Evolutionary conservation across 2,113 vertebrate species (phyloP).

Genomic region (Siniperca knerii): DNA sequence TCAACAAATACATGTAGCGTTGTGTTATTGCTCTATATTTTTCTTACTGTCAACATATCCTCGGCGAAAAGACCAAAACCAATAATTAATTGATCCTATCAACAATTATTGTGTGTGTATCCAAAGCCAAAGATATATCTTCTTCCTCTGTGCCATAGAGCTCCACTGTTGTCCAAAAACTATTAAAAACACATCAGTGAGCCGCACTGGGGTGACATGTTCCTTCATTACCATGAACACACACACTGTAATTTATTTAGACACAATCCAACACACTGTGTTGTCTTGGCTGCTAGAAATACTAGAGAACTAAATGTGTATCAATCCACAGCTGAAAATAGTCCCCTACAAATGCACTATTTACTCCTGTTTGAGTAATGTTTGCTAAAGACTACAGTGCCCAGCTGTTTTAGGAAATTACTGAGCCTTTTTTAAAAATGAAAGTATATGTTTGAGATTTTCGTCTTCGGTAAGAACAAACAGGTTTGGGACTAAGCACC

Average conservation of each 20-base stretch:
- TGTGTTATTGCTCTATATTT: background rate
- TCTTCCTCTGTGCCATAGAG: background rate
- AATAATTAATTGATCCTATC: too few relatives aligned
- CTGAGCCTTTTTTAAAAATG: background rate
- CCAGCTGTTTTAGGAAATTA: background rate
- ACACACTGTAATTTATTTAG: too few relatives aligned
- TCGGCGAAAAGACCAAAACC: background rate
- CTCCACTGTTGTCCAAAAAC: background rate
- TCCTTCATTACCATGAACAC: too few relatives aligned
- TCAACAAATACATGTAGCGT: background rate
- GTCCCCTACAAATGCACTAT: background rate
- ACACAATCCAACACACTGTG: background rate
- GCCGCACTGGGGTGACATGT: background rate
- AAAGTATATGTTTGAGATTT: background rate
- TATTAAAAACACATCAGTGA: background rate
- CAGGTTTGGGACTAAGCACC: background rate
- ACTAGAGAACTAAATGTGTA: too few relatives aligned
- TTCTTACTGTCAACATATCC: background rate
- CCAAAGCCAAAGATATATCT: background rate
- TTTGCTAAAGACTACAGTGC: background rate
- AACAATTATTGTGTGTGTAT: too few relatives aligned
- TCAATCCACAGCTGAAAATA: constrained; percentile 13
- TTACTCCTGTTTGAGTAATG: background rate
- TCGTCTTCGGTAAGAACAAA: background rate
- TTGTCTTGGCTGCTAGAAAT: background rate